These are phyloP conservation scores for Litoditis marina DNA, from an alignment of 2,888 invertebrate species.

Conservation along the genomic window DNA sequence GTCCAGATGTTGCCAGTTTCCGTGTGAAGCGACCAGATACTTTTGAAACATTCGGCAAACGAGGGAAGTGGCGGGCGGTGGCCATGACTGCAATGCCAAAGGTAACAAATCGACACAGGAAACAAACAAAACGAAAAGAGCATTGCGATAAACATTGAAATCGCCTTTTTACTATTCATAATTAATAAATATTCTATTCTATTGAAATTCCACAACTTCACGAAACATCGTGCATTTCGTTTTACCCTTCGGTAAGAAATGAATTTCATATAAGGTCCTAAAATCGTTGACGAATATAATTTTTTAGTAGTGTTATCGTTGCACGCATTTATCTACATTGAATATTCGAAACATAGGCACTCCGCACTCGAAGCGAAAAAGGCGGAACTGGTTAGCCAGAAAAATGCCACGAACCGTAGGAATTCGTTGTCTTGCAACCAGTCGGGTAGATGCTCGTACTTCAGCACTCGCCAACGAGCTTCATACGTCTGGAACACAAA, in stretches of 20 bases:
- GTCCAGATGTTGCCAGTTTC: slow-evolving; percentile 99
- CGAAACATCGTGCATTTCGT: too few species aligned
- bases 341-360: too few species aligned
- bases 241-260: too few species aligned
- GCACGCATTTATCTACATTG: too few species aligned
- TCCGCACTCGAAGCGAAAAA: too few species aligned
- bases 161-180: too few species aligned
- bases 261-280: neutral
- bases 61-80: slow-evolving; percentile 94
- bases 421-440: slow-evolving; percentile 75
- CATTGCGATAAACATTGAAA: too few species aligned
- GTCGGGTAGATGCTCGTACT: slow-evolving; percentile 79
- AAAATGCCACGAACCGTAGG: slow-evolving; percentile 35
- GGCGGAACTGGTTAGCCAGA: too few species aligned
- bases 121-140: neutral
- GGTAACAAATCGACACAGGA: neutral
- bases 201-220: too few species aligned
- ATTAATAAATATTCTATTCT: too few species aligned
- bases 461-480: slow-evolving; percentile 64
- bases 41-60: slow-evolving; percentile 93
- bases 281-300: too few species aligned
- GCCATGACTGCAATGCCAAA: slow-evolving; percentile 67
- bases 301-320: too few species aligned
- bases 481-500: slow-evolving; percentile 41
- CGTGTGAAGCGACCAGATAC: slow-evolving; percentile 95